These are phyloP conservation scores for Enchytraeus crypticus DNA, from an alignment of 2,888 invertebrate genomes.

Conservation along the genomic window DNA sequence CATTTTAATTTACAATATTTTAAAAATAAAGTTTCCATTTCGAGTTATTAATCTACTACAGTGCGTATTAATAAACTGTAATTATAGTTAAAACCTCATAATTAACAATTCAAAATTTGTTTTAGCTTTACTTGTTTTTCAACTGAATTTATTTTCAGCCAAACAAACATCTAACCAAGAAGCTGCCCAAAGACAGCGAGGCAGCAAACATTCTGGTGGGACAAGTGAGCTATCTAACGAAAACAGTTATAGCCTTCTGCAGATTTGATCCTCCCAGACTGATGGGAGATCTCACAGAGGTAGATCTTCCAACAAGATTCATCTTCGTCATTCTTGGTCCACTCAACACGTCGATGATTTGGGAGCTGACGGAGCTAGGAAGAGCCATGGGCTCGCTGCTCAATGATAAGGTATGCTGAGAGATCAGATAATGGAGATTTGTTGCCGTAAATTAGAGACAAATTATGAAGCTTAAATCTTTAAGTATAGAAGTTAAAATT, in stretches of 20 bases:
- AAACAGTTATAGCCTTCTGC: constrained; percentile 22
- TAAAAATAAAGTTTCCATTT: too few relatives aligned
- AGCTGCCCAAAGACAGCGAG: constrained; percentile 93
- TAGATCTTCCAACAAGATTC: constrained; percentile 22
- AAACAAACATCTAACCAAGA: constrained; percentile 53
- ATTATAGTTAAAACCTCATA: too few relatives aligned
- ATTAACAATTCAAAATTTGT: too few relatives aligned
- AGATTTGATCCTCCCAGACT: constrained; percentile 18
- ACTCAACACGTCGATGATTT: constrained; percentile 45
- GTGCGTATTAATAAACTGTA: too few relatives aligned
- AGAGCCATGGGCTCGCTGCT: constrained; percentile 90
- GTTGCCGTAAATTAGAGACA: too few relatives aligned
- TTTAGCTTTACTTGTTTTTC: not conserved
- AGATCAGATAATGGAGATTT: too few relatives aligned
- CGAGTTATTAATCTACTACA: too few relatives aligned
- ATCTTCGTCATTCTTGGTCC: constrained; percentile 76
- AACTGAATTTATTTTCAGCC: constrained; percentile 19
- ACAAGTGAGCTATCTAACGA: constrained; percentile 54
- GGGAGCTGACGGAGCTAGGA: constrained; percentile 85
- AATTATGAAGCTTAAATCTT: too few relatives aligned
- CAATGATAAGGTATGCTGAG: constrained; percentile 70
- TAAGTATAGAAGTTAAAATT: too few relatives aligned
- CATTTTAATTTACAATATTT: too few relatives aligned
- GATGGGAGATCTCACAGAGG: constrained; percentile 27
- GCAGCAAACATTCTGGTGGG: constrained; percentile 95